phyloP scores from a whole-genome alignment of 2,113 vertebrate genomes.

The Passer montanus region DNA sequence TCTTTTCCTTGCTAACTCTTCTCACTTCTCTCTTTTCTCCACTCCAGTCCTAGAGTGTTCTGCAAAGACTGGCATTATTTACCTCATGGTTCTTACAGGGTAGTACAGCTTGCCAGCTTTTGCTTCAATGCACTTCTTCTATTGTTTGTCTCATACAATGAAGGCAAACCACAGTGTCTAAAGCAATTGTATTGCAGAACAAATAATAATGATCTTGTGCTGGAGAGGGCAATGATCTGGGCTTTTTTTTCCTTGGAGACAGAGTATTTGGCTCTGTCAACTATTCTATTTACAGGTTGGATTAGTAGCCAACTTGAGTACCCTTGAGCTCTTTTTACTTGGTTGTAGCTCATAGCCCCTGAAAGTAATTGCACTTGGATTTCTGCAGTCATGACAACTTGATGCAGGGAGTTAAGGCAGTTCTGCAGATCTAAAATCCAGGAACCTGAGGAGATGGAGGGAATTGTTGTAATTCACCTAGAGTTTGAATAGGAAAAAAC shows the following conservation, averaged over 20 bases:
- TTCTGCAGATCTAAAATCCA: neutral
- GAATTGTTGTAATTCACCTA: neutral
- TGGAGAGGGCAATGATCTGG: neutral
- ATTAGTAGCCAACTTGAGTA: neutral
- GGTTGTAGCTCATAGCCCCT: neutral
- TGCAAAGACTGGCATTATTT: neutral
- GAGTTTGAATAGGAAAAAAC: neutral
- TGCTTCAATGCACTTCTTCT: neutral
- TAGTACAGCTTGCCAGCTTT: neutral
- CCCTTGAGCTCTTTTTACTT: neutral
- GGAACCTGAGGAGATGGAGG: neutral
- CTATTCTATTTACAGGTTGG: slow-evolving; percentile 27
- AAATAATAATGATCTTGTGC: slow-evolving; percentile 1
- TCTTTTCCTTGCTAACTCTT: neutral
- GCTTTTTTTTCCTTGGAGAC: neutral
- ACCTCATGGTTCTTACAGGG: neutral
- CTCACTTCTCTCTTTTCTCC: neutral
- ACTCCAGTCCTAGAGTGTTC: neutral
- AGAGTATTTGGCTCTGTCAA: slow-evolving; percentile 34
- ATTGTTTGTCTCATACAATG: neutral
- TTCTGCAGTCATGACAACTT: neutral
- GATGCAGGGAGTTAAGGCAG: neutral
- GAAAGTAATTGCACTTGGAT: slow-evolving; percentile 10
- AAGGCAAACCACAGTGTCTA: neutral
- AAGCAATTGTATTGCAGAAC: neutral